Conservation (phyloP, 2,797 vertebrate genomes). For the Diceros bicornis region DNA sequence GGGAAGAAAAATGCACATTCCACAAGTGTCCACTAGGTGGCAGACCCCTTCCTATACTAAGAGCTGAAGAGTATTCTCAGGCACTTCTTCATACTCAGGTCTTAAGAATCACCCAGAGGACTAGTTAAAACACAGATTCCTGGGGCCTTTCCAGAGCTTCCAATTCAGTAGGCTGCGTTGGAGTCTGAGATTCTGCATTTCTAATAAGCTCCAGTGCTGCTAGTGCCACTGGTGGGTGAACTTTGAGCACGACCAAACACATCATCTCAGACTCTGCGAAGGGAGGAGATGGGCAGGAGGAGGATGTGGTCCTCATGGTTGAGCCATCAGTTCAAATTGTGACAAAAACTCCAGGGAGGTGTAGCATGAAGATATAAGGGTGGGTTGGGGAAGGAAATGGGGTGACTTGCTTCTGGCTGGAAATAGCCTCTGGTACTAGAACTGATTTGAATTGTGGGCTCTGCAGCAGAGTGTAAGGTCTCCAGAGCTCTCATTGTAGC, state of each 20-base stretch:
- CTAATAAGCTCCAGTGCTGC: background rate
- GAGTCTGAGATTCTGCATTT: background rate
- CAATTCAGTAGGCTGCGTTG: background rate
- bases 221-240: background rate
- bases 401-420: background rate
- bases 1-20: background rate
- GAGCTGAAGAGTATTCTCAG: background rate
- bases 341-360: background rate
- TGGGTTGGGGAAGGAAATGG: background rate
- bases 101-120: background rate
- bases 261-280: background rate
- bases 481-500: background rate
- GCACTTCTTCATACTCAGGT: background rate
- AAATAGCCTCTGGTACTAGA: background rate
- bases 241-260: background rate
- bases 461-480: background rate
- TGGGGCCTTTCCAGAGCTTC: background rate
- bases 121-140: background rate
- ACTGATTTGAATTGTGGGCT: background rate
- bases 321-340: background rate
- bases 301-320: background rate
- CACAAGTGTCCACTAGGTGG: conserved; percentile 69
- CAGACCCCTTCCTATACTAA: conserved; percentile 59
- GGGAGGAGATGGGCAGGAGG: background rate
- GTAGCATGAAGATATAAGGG: background rate